phyloP scores from a whole-genome alignment of 1,140 invertebrate genomes.

The Drosophila sulfurigaster region DNA sequence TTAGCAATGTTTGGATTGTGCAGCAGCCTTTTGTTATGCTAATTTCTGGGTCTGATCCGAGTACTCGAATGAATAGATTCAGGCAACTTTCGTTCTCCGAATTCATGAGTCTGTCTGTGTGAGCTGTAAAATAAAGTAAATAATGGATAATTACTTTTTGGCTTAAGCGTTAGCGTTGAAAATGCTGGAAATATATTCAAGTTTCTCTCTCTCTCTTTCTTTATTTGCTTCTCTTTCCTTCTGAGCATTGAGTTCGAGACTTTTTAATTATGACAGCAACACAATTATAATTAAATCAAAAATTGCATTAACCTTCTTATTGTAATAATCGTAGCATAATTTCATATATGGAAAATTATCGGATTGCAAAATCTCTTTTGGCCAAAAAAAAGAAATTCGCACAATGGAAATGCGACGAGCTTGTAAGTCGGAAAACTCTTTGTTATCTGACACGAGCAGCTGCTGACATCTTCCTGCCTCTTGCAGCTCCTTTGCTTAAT shows the following conservation, averaged over 20 bases:
- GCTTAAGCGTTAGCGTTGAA: slow-evolving; percentile 65
- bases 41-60: slow-evolving; percentile 57
- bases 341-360: slow-evolving; percentile 49
- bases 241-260: slow-evolving; percentile 21
- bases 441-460: slow-evolving; percentile 76
- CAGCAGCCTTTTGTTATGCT: slow-evolving; percentile 78
- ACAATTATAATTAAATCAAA: slow-evolving; percentile 62
- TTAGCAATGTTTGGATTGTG: slow-evolving; percentile 80
- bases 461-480: slow-evolving; percentile 46
- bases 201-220: slow-evolving; percentile 4
- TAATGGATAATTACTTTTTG: slow-evolving; percentile 80
- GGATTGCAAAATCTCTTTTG: slow-evolving; percentile 51
- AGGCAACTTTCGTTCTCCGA: slow-evolving; percentile 28
- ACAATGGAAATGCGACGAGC: slow-evolving; percentile 53
- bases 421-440: slow-evolving; percentile 52
- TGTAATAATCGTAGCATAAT: slow-evolving; percentile 61
- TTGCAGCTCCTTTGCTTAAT: slow-evolving; percentile 20
- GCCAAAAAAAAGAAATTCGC: slow-evolving; percentile 51
- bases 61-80: slow-evolving; percentile 51
- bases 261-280: slow-evolving; percentile 61
- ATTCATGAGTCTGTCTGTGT: slow-evolving; percentile 24
- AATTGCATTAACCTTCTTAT: slow-evolving; percentile 40
- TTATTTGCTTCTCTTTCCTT: not conserved
- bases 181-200: slow-evolving; percentile 51
- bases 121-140: slow-evolving; percentile 72